Percentiles rank a stretch among this genome's conserved stretches.
These are phyloP conservation scores for Megaustenia siamemsis DNA, from an alignment of 2,888 invertebrate genomes.

Conservation along the genomic window DNA sequence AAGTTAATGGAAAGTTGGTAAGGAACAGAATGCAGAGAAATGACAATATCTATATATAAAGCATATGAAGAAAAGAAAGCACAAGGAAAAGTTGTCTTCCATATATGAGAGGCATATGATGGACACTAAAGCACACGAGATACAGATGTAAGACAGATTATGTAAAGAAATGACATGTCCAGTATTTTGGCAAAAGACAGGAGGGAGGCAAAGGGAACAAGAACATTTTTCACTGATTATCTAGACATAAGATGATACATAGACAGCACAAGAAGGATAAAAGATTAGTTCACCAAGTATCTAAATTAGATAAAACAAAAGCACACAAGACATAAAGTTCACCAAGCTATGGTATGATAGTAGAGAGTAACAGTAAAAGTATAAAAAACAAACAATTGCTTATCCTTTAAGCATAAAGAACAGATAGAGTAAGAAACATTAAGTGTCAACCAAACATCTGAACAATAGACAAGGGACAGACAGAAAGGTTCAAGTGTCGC, in stretches of 20 bases:
- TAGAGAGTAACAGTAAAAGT: background rate
- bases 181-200: constrained; percentile 28
- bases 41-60: background rate
- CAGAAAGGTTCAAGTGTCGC: constrained; percentile 25
- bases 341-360: background rate
- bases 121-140: no score
- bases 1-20: background rate
- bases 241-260: background rate
- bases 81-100: background rate
- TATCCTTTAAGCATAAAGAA: background rate
- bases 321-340: background rate
- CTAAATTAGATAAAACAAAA: background rate
- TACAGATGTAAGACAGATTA: no score
- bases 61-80: background rate
- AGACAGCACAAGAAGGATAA: background rate
- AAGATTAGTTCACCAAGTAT: background rate
- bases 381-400: background rate
- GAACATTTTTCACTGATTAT: background rate
- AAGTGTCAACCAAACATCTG: constrained; percentile 16
- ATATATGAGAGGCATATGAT: no score
- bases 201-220: background rate
- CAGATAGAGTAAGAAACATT: constrained; percentile 10
- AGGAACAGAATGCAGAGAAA: background rate
- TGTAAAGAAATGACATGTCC: background rate
- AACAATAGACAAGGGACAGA: constrained; percentile 49